These are phyloP conservation scores for Drosophila paramelanica DNA, from an alignment of 2,888 invertebrate species.

Conservation along the genomic window DNA sequence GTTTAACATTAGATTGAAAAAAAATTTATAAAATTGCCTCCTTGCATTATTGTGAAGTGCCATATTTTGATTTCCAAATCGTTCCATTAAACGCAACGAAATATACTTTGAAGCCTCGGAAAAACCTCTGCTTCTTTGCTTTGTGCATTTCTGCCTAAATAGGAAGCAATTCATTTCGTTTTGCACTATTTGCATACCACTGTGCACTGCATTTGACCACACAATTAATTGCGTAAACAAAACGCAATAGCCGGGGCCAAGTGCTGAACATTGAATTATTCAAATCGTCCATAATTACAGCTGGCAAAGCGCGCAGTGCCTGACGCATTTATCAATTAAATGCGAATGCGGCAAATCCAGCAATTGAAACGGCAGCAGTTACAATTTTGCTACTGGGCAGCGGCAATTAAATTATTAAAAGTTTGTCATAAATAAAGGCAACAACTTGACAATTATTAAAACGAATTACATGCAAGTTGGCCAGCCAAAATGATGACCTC, in stretches of 20 bases:
- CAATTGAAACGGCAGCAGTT: conserved; percentile 44
- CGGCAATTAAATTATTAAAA: conserved; percentile 78
- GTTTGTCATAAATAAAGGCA: conserved; percentile 75
- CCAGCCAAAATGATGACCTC: conserved; percentile 57
- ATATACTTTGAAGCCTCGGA: neutral
- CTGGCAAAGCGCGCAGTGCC: conserved; percentile 42
- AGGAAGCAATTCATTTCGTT: neutral
- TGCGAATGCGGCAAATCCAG: conserved; percentile 73
- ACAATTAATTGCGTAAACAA: conserved; percentile 79
- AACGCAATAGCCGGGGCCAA: conserved; percentile 53
- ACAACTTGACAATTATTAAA: conserved; percentile 78
- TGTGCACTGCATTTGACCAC: conserved; percentile 41
- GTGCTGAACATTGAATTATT: conserved; percentile 70
- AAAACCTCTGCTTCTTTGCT: neutral
- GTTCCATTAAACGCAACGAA: too few relatives aligned
- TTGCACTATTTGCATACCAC: conserved; percentile 1
- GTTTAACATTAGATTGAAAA: too few relatives aligned
- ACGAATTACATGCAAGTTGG: conserved; percentile 70
- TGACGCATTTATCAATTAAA: conserved; percentile 76
- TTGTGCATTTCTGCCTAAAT: neutral
- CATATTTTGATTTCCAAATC: too few relatives aligned
- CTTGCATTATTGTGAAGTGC: too few relatives aligned
- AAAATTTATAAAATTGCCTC: too few relatives aligned
- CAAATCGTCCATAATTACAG: conserved; percentile 79
- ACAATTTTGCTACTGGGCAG: conserved; percentile 39